Evolutionary conservation across 2,113 vertebrate species (phyloP).

Genomic region (Microtus pennsylvanicus): DNA sequence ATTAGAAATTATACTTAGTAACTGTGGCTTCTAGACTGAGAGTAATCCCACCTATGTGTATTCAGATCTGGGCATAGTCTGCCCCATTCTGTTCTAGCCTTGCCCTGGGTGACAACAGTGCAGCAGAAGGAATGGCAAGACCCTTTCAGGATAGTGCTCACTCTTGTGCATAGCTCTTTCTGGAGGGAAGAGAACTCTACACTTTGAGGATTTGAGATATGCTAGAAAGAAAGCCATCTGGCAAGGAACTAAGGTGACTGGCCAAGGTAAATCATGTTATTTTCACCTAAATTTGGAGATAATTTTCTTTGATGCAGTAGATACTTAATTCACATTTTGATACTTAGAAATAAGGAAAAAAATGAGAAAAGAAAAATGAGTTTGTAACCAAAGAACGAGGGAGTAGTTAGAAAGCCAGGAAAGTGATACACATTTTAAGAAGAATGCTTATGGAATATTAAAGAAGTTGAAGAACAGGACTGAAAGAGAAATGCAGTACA

Average conservation of each 20-base stretch:
- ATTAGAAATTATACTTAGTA: background rate
- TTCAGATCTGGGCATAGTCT: background rate
- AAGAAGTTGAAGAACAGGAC: background rate
- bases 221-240: rapidly evolving
- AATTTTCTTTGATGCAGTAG: background rate
- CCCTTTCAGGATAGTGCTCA: background rate
- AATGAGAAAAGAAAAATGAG: background rate
- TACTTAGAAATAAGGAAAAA: background rate
- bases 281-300: background rate
- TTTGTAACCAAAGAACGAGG: background rate
- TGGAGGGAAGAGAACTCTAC: background rate
- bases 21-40: background rate
- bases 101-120: background rate
- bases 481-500: background rate
- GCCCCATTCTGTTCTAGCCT: rapidly evolving
- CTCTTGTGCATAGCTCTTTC: background rate
- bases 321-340: background rate
- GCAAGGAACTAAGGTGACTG: background rate
- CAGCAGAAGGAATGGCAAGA: background rate
- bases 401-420: background rate
- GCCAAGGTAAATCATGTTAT: background rate
- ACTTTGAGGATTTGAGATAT: background rate
- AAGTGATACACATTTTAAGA: background rate
- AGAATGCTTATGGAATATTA: background rate
- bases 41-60: background rate